Evolutionary conservation across 2,888 invertebrate species (phyloP).

Genomic region (Oxycera nigricornis): DNA sequence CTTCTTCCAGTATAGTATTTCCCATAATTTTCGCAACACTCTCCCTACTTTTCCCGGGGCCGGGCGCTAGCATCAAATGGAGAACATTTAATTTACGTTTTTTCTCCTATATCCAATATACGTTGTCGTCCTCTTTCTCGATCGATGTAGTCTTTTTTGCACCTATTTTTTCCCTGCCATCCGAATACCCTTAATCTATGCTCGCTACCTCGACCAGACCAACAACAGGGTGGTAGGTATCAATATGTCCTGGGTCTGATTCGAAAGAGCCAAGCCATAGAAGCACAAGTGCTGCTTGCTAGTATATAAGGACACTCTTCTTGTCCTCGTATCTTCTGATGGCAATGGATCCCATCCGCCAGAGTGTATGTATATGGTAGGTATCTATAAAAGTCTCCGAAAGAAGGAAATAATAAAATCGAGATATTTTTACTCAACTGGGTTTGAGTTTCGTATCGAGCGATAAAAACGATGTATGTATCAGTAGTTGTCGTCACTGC

Average conservation of each 20-base stretch:
- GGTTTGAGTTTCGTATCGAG: slow-evolving; percentile 15
- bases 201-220: neutral
- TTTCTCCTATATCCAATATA: slow-evolving; percentile 36
- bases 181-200: neutral
- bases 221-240: slow-evolving; percentile 5
- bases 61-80: slow-evolving; percentile 18
- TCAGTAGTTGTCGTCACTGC: neutral
- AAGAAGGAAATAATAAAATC: slow-evolving; percentile 36
- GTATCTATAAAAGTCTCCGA: slow-evolving; percentile 10
- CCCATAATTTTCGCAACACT: slow-evolving; percentile 4
- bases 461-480: neutral
- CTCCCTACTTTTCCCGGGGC: slow-evolving; percentile 20
- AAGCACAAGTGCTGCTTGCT: neutral
- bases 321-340: slow-evolving; percentile 20
- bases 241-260: slow-evolving; percentile 8
- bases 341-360: neutral
- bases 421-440: slow-evolving; percentile 29
- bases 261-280: neutral
- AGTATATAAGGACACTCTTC: slow-evolving; percentile 29
- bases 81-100: slow-evolving; percentile 38
- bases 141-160: slow-evolving; percentile 33
- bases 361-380: neutral
- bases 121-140: slow-evolving; percentile 25
- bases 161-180: slow-evolving; percentile 16
- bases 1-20: neutral